Percentiles rank a stretch among this genome's conserved stretches.
Evolutionary conservation across 2,888 invertebrate species (phyloP).

Genomic region (Pterobdella sp.): DNA sequence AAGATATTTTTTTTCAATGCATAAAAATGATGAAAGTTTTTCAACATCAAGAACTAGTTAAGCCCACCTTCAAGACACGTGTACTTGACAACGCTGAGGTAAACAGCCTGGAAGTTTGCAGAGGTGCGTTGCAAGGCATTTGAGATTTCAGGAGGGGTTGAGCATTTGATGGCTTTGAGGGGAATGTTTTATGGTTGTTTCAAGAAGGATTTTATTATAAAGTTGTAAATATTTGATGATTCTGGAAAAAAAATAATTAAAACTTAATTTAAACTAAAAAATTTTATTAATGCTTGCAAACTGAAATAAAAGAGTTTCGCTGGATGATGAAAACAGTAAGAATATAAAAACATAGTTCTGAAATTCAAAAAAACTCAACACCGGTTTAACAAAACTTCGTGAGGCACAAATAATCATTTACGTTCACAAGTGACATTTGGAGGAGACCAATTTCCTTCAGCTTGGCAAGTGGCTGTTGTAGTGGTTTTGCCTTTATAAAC

Average conservation of each 20-base stretch:
- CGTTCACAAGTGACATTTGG: constrained; percentile 18
- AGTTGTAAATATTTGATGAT: not conserved
- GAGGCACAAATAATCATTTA: not conserved
- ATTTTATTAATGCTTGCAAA: not conserved
- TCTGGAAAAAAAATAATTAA: not conserved
- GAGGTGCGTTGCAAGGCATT: not conserved
- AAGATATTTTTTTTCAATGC: too few relatives aligned
- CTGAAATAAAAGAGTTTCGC: too few relatives aligned
- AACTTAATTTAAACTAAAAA: not conserved
- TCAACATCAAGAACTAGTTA: too few relatives aligned
- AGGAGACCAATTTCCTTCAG: constrained; percentile 8
- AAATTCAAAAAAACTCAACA: not conserved
- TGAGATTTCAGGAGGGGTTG: constrained; percentile 9
- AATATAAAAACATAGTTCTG: not conserved
- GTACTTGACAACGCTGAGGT: constrained; percentile 18
- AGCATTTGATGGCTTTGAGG: not conserved
- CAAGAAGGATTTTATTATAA: too few relatives aligned
- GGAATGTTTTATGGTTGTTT: too few relatives aligned
- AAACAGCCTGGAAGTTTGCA: constrained; percentile 1
- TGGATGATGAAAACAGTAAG: not conserved
- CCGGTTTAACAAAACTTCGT: not conserved
- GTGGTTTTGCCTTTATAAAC: not conserved
- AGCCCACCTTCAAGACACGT: constrained; percentile 9
- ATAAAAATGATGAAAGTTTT: too few relatives aligned
- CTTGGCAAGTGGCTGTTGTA: not conserved